phyloP scores from a whole-genome alignment of 2,888 invertebrate genomes.

The Hypomecis punctinalis region DNA sequence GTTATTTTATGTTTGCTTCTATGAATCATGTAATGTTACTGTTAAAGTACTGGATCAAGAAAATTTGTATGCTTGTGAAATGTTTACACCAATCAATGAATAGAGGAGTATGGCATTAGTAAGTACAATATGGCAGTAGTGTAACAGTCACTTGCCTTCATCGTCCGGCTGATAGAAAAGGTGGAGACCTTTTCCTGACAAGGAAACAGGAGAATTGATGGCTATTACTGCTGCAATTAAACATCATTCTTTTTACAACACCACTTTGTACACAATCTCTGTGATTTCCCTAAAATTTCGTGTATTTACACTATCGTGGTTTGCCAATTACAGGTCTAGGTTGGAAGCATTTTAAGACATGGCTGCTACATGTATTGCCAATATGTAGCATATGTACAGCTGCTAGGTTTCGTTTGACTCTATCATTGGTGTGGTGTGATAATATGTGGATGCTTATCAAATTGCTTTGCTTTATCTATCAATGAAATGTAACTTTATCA shows the following conservation, averaged over 20 bases:
- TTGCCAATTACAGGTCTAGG: constrained; percentile 47
- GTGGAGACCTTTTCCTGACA: constrained; percentile 27
- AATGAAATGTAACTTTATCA: too few species aligned
- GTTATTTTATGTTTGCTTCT: too few species aligned
- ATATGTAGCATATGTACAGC: constrained; percentile 70
- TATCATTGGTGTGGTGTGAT: constrained; percentile 35
- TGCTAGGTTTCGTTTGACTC: constrained; percentile 19
- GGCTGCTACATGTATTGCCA: constrained; percentile 62
- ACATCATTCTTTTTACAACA: not conserved
- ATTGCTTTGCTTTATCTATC: too few species aligned
- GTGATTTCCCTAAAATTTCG: constrained; percentile 17
- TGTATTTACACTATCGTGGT: constrained; percentile 28
- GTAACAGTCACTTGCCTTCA: constrained; percentile 38
- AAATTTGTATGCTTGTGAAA: not conserved
- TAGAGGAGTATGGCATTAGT: not conserved
- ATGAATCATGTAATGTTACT: too few species aligned
- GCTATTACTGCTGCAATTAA: not conserved
- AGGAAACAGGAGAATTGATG: constrained; percentile 17
- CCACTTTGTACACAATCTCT: constrained; percentile 7
- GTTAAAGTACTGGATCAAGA: too few species aligned
- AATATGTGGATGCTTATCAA: constrained; percentile 25
- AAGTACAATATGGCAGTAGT: constrained; percentile 12
- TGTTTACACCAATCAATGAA: constrained; percentile 6
- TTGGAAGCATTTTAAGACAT: constrained; percentile 50
- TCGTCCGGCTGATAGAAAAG: constrained; percentile 33